Percentiles rank a stretch among this genome's conserved stretches.
These are phyloP conservation scores for Gadopsis marmoratus DNA, from an alignment of 2,797 vertebrate species.

Conservation along the genomic window DNA sequence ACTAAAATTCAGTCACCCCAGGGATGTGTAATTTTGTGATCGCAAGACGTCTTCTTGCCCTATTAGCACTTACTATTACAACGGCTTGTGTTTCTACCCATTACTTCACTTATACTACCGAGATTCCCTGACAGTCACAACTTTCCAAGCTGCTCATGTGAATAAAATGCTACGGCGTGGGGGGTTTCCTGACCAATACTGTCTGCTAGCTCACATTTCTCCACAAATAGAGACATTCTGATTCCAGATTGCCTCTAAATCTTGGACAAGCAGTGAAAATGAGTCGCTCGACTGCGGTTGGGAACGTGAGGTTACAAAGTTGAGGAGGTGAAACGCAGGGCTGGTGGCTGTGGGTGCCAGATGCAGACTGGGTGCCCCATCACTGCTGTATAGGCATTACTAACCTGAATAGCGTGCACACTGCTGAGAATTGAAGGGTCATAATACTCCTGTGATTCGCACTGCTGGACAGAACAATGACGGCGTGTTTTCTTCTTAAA, in stretches of 20 bases:
- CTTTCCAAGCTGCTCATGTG: slow-evolving; percentile 10
- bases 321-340: slow-evolving; percentile 69
- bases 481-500: slow-evolving; percentile 59
- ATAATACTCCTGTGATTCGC: slow-evolving; percentile 54
- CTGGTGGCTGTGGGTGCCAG: slow-evolving; percentile 53
- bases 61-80: slow-evolving; percentile 62
- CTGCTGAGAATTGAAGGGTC: slow-evolving; percentile 36
- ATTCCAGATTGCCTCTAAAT: slow-evolving; percentile 20
- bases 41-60: slow-evolving; percentile 56
- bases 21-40: slow-evolving; percentile 77
- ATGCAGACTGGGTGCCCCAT: slow-evolving; percentile 25
- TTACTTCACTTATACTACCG: slow-evolving; percentile 22
- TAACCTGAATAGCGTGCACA: slow-evolving; percentile 42
- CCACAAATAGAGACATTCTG: slow-evolving; percentile 28
- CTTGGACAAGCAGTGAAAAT: slow-evolving; percentile 22
- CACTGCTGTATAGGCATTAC: slow-evolving; percentile 41
- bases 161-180: slow-evolving; percentile 11
- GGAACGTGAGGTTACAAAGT: slow-evolving; percentile 57
- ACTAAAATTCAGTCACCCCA: slow-evolving; percentile 78
- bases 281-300: slow-evolving; percentile 29
- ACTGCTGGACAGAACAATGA: slow-evolving; percentile 45
- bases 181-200: background rate
- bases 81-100: slow-evolving; percentile 21
- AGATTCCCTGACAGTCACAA: slow-evolving; percentile 23
- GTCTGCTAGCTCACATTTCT: slow-evolving; percentile 4